Conservation (phyloP, 2,888 invertebrate species). For the Unio delphinus region DNA sequence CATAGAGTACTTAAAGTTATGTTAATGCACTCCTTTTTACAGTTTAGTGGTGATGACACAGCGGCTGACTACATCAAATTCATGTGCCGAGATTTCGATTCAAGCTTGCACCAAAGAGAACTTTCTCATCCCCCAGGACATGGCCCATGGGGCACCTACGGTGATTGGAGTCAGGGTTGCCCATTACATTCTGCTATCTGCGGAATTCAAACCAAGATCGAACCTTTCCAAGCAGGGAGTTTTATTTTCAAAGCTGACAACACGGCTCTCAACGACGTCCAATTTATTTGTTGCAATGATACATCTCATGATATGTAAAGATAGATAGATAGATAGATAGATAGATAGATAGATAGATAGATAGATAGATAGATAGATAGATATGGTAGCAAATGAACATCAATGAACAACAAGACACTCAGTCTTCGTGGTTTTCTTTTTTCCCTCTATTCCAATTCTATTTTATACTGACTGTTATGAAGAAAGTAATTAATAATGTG, state of each 20-base stretch:
- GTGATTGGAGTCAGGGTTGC: slow-evolving; percentile 18
- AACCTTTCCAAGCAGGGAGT: not conserved
- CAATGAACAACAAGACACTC: too few species aligned
- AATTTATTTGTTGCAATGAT: slow-evolving; percentile 13
- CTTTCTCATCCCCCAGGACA: slow-evolving; percentile 9
- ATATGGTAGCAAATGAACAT: too few species aligned
- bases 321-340: too few species aligned
- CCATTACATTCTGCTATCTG: slow-evolving; percentile 13
- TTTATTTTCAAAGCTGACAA: slow-evolving; percentile 2
- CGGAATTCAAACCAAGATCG: slow-evolving; percentile 15
- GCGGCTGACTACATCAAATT: slow-evolving; percentile 17
- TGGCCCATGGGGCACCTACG: slow-evolving; percentile 11
- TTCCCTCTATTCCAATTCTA: too few species aligned
- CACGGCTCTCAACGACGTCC: slow-evolving; percentile 16
- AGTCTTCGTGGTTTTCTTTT: too few species aligned
- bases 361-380: too few species aligned
- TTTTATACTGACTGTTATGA: too few species aligned
- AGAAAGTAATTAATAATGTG: too few species aligned
- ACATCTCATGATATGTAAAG: too few species aligned
- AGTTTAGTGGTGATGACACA: slow-evolving; percentile 6
- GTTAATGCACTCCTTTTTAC: too few species aligned
- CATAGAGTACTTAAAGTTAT: too few species aligned
- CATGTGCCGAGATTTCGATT: slow-evolving; percentile 14
- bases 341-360: too few species aligned
- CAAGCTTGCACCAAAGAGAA: slow-evolving; percentile 1